Base-by-base conservation (phyloP, 2,797 vertebrate species). In the Tarsius wallacei region DNA sequence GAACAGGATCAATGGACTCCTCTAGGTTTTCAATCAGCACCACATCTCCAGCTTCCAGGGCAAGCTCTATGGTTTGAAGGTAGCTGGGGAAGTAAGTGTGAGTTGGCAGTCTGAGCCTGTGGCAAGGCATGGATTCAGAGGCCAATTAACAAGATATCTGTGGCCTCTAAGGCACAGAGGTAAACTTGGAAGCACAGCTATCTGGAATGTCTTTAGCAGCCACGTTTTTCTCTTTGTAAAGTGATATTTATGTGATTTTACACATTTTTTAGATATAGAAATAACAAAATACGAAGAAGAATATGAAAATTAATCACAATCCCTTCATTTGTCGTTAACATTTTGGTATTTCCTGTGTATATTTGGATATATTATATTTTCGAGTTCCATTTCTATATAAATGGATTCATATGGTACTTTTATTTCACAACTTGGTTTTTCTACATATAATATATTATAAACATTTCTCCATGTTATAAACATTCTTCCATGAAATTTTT, bases 1-100 rank as follows among this genome's bases (percentile, higher is more conserved):
- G 98, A 85, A 99, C 99, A 19, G 99, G 99, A 98, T 99, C 99
- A 77, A 99, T 71, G 0, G 97, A 98, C 97, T 99, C 99, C 96
- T 99, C 99, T 87, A 99, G 90, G 97, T 99, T 99, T 98, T 99
- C 99, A 66, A 99, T 99, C 82, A 99, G 98, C 85, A 99, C 99
- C 87, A 99, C 98, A 0, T 99, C 99, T 22, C 99, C 99, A 1
- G 98, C 98, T 92, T 99, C 98, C 97, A 99, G 96, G 0, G 99
- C 99, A 94, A 76, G 98, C 97, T 99, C 99, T 61, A 99, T 98
- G 0, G 90, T 98, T 66, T 99, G 99, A 97, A 99, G 97, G 97
- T 99, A 99, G 55, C 99, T 99, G 92, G 26, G 91, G 93, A 82
- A 97, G 68, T 90, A 12, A 95, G 96, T 14, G 15, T 36, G n/a